Evolutionary conservation across 2,113 vertebrate genomes (phyloP), one percentile per base, ranked within the genome.

Genomic region (Vireo altiloquus): DNA sequence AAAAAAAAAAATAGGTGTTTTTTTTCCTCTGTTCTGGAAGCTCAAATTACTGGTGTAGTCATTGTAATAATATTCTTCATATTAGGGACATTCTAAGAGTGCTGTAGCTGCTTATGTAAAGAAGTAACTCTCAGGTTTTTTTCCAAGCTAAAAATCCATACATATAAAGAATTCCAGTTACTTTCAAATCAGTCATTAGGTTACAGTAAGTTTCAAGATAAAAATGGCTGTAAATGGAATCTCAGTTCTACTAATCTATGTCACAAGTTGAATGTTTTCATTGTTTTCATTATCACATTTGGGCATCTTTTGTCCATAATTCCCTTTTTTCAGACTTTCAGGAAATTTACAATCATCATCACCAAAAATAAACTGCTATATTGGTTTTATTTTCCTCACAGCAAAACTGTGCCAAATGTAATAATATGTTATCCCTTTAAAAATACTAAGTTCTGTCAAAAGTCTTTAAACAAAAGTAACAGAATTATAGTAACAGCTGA

Each of bases 401-500:
- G 25, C 70, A 82, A 69, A 94, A 64, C 27, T 40, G 17, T 27
- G 46, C 13, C 35, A 59, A 88, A 56, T 28, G 14, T 23, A 68
- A 33, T 46, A 42, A 66, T 1, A 5, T 27, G 13, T 15, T 83
- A 83, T 25, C 21, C 46, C 23, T 81, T 40, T 33, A 76, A 92
- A 94, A 63, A 74, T 15, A 78, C 3, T 11, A 52, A 52, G 15
- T 57, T 69, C 46, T 37, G 28, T 49, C 60, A 66, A 16, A 75
- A 84, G 40, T 25, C 46, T 93, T 91, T 20, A 87, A 81, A 92
- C 21, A 42, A 59, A 94, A 54, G 28, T 23, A 85, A 61, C 11
- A 70, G 30, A 14, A 24, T 54, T 89, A 75, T 49, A n/a, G n/a
- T n/a, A n/a, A n/a, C 76, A 47, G 81, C 49, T 46, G 27, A 75